Evolutionary conservation across 2,888 invertebrate genomes (phyloP).

Genomic region (Tenthredo scrophulariae): DNA sequence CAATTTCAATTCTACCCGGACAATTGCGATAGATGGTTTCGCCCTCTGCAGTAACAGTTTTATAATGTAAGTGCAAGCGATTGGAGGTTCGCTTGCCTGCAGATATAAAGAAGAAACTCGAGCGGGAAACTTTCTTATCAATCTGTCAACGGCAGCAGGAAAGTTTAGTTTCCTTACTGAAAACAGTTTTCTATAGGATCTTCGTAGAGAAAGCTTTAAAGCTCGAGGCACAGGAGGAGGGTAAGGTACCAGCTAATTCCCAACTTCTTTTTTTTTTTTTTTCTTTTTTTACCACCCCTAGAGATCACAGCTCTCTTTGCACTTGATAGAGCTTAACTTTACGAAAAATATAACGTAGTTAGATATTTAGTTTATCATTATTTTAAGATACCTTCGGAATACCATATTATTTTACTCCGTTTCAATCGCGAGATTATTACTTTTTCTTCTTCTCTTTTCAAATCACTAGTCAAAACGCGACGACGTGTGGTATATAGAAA

Average conservation of each 20-base stretch:
- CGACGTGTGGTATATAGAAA: not conserved
- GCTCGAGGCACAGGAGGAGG: constrained; percentile 37
- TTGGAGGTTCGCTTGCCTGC: not conserved
- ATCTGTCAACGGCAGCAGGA: constrained; percentile 69
- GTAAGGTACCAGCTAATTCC: constrained; percentile 29
- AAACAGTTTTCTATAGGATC: constrained; percentile 43
- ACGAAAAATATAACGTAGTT: not conserved
- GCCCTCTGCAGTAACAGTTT: no score
- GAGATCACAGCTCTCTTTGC: constrained; percentile 53
- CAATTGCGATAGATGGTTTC: not conserved
- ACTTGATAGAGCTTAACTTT: constrained; percentile 52
- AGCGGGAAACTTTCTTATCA: constrained; percentile 70
- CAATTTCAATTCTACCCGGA: not conserved
- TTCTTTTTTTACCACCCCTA: constrained; percentile 1
- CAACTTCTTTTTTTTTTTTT: not conserved
- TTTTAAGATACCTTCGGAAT: not conserved
- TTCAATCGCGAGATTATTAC: not conserved
- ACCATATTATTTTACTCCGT: not conserved
- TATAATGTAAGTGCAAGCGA: not conserved
- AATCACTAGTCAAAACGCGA: constrained; percentile 20
- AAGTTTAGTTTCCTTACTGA: constrained; percentile 65
- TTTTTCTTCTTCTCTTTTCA: not conserved
- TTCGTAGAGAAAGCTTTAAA: constrained; percentile 40
- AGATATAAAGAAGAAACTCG: constrained; percentile 61
- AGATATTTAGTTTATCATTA: not conserved